Conservation (phyloP, 2,113 vertebrate species). For the Aplodontia rufa region DNA sequence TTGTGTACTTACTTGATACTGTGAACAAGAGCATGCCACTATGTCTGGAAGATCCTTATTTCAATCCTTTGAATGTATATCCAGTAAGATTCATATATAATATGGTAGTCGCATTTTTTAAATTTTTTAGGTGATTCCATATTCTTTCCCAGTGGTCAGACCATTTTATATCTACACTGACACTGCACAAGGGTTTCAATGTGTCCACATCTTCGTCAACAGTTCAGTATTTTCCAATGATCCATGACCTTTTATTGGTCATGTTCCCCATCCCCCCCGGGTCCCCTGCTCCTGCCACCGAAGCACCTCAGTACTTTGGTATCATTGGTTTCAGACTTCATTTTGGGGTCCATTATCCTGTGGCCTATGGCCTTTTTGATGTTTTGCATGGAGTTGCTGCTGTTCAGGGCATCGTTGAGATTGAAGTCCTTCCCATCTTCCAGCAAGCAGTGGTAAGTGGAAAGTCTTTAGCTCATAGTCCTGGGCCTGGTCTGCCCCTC, state of each 20-base stretch:
- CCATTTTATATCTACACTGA: neutral
- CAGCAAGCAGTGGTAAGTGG: slow-evolving; percentile 80
- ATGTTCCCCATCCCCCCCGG: neutral
- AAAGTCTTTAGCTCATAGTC: slow-evolving; percentile 92
- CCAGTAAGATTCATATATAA: neutral
- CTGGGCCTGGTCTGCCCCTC: slow-evolving; percentile 90
- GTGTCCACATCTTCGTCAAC: neutral
- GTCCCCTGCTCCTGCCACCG: neutral
- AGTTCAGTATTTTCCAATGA: neutral
- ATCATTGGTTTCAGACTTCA: slow-evolving; percentile 78
- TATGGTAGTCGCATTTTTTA: neutral
- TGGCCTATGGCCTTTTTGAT: slow-evolving; percentile 63
- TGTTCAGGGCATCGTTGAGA: slow-evolving; percentile 88
- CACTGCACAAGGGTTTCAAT: neutral
- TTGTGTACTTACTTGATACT: neutral
- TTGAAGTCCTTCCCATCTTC: slow-evolving; percentile 89
- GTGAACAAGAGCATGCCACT: neutral
- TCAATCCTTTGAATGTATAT: neutral
- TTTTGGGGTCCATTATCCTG: slow-evolving; percentile 73
- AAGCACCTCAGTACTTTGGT: slow-evolving; percentile 65
- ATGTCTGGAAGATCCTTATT: neutral
- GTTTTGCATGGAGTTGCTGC: slow-evolving; percentile 69
- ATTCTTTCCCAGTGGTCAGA: no score
- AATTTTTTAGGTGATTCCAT: neutral
- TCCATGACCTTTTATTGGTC: slow-evolving; percentile 30